Evolutionary conservation across 2,888 invertebrate species (phyloP), one percentile per base, ranked within the genome.

Genomic region (Artemia sp.): DNA sequence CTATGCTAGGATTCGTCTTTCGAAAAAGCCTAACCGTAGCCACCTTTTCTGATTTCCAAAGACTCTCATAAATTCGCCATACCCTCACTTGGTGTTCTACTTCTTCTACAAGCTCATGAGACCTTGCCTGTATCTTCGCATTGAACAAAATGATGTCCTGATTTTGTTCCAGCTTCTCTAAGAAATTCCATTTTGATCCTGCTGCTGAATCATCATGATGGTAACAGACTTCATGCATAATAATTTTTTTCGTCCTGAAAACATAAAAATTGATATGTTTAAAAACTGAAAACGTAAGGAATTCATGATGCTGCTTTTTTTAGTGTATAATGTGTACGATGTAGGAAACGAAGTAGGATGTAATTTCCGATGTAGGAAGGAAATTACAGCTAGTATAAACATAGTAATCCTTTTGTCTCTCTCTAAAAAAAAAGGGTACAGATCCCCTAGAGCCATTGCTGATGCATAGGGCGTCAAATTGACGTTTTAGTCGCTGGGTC

Each of bases 1-100:
- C 64, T 10, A 58, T 8, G n/a, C 9, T 19, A 58, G 64, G 64
- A 24, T 58, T 58, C 11, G 64, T 19, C 11, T 24, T 58, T 24
- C 64, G n/a, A 24, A 19, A 58, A 58, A n/a, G 8, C 24, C 24
- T 58, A 19, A 58, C 64, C 0, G 64, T 58, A n/a, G 11, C 64
- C 11, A n/a, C 8, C 24, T 58, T 58, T n/a, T 58, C 64, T 19
- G 64, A n/a, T 58, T 58, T 58, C 64, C 64, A 58, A 19, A 58
- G 64, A 58, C 14, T 58, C 64, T 58, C 64, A 10, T 58, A 58
- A 19, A 19, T 10, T 58, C 64, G n/a, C 64, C 64, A 58, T 24
- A 19, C 11, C 64, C 10, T 58, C 12, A 10, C 14, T 10, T 58
- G n/a, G 24, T 10, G 64, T 19, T 24, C 64, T 19, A 58, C 11